Evolutionary conservation across 2,888 invertebrate species (phyloP), one percentile per base, ranked within the genome.

Genomic region (Ptychoptera albimana): DNA sequence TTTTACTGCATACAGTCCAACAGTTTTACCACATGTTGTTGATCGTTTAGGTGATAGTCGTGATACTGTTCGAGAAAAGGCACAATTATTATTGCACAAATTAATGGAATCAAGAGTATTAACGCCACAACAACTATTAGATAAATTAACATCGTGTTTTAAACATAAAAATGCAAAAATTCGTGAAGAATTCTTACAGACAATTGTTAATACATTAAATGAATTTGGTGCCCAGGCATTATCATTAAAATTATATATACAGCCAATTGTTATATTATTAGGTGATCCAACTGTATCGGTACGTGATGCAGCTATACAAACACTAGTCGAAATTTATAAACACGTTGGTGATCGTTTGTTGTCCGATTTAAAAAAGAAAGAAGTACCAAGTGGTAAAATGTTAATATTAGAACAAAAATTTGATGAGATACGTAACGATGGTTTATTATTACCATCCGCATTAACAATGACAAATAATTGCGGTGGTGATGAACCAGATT

Each of bases 81-180:
- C 85, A 10, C 81, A 83, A 57, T 60, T 79, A 47, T 66, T 85
- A 48, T 64, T 86, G 50, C 66, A 79, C 48, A 82, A 80, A 60
- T 66, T 85, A 50, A 74, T 85, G 71, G 79, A 81, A 63, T 73
- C 76, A 50, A 77, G 77, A 48, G 80, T 81, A 48, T 66, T 78
- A 52, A 63, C 70, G 48, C 80, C 76, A 48, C 81, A 84, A 61
- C 68, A 71, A 52, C 68, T 86, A 46, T 71, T 85, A 52, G 87
- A 88, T 52, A 77, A 79, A 59, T 67, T 87, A 47, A 68, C 71
- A 40, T 73, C 74, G 43, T 69, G 71, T 51, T 73, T 92, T 57
- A 72, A 74, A 53, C 93, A 94, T 69, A 93, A 93, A 68, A 89
- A 93, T 62, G 82, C 88, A 56, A 88, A 91, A 70, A 82, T 94